Conservation (phyloP, 2,113 vertebrate species). For the Gymnarchus niloticus region DNA sequence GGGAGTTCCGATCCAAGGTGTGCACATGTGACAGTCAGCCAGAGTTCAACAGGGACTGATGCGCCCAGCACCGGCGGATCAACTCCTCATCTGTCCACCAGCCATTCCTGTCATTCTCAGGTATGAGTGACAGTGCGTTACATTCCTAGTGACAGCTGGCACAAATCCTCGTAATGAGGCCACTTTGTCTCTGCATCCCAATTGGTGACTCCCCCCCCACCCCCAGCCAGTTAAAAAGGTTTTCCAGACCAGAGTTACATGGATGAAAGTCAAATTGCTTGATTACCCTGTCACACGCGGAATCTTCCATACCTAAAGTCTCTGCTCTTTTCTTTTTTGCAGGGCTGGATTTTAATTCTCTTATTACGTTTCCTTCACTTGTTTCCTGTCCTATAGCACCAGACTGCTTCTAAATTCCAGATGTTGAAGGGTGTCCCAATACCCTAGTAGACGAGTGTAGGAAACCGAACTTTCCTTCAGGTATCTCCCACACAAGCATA, state of each 20-base stretch:
- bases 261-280: neutral
- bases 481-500: too few relatives aligned
- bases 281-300: neutral
- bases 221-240: neutral
- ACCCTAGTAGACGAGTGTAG: too few relatives aligned
- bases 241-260: neutral
- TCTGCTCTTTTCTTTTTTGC: neutral
- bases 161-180: constrained; percentile 18
- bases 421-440: too few relatives aligned
- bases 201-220: neutral
- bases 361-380: too few relatives aligned
- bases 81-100: neutral
- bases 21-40: neutral
- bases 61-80: neutral
- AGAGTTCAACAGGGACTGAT: neutral
- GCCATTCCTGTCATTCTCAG: neutral
- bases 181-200: neutral
- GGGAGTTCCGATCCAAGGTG: neutral
- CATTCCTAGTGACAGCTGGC: constrained; percentile 10
- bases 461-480: too few relatives aligned
- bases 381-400: too few relatives aligned
- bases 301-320: neutral
- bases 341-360: constrained; percentile 33
- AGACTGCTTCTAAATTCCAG: too few relatives aligned
- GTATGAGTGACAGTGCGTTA: neutral